Base-by-base conservation (phyloP, 1,140 invertebrate species). In the Maniola jurtina region DNA sequence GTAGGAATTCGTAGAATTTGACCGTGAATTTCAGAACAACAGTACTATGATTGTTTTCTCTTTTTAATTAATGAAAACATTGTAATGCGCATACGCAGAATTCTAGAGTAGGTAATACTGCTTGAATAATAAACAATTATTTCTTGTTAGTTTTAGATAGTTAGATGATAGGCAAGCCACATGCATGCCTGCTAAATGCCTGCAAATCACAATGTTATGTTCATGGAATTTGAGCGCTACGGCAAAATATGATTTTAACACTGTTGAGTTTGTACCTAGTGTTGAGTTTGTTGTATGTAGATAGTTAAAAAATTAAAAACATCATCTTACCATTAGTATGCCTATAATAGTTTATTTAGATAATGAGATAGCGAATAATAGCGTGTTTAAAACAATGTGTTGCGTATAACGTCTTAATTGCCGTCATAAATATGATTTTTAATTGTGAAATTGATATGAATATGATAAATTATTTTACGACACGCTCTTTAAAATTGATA, bases 11-110 rank as follows among this genome's bases (percentile, higher is more conserved):
- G 8, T 42, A 42, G 40, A 42, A 42, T 42, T 42, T 42, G 40
- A 42, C 5, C 40, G 40, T 52, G 50, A 16, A 66, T 56, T 54
- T 50, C 15, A 52, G 15, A 52, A 52, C 14, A 15, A 14, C 11
- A 9, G 15, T 16, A 16, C 50, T 15, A 52, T 52, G 13, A 10
- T 33, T 52, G 13, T 33, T 52, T 33, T 14, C 9, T 56, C 35
- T 35, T 56, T 56, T 56, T 34, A 48, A 48, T 48, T n/a, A 15
- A n/a, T 48, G n/a, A 48, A n/a, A 48, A 48, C 47, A 48, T 14
- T 48, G 47, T 25, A 25, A 25, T 48, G 47, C 47, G 47, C 47
- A 2, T 48, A 48, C 47, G 47, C 11, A n/a, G 47, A 48, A 42
- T 42, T 42, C 40, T 13, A 42, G 9, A 48, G 47, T 48, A 48